Percentiles rank a stretch among this genome's conserved stretches.
Evolutionary conservation across 30 jellyfish, hydroid and myxozoan species (phyloP).

Genomic region (Turritopsis dohrnii): DNA sequence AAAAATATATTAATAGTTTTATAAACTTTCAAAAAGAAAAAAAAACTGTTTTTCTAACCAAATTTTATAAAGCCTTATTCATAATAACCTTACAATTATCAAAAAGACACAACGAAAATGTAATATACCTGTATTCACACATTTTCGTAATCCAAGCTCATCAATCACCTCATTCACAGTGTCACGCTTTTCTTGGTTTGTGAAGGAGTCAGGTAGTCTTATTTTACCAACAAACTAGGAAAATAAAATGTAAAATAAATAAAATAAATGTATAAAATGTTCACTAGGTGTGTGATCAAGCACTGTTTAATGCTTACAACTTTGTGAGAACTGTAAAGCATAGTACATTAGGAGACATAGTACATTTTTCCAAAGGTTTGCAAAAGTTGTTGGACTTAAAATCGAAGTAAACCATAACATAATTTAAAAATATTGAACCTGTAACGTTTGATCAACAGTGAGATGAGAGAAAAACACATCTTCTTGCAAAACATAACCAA

Average conservation of each 20-base stretch:
- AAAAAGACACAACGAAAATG: neutral
- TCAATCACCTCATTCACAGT: slow-evolving; percentile 45
- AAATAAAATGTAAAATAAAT: no score
- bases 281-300: neutral
- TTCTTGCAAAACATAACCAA: slow-evolving; percentile 46
- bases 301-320: no score
- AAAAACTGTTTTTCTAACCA: no score
- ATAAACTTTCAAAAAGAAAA: neutral
- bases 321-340: no score
- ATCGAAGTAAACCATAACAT: no score
- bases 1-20: neutral
- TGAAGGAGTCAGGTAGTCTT: slow-evolving; percentile 48
- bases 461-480: slow-evolving; percentile 44
- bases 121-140: slow-evolving; percentile 51
- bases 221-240: slow-evolving; percentile 70
- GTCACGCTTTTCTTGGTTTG: slow-evolving; percentile 31
- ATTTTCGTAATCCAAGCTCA: slow-evolving; percentile 36
- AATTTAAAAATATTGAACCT: slow-evolving; percentile 16
- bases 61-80: no score
- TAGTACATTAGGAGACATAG: neutral
- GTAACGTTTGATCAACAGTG: slow-evolving; percentile 39
- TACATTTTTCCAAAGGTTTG: neutral
- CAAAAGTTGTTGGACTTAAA: neutral
- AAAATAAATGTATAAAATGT: neutral
- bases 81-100: no score